phyloP scores from a whole-genome alignment of 1,140 invertebrate species.

The Orchesella cincta region DNA sequence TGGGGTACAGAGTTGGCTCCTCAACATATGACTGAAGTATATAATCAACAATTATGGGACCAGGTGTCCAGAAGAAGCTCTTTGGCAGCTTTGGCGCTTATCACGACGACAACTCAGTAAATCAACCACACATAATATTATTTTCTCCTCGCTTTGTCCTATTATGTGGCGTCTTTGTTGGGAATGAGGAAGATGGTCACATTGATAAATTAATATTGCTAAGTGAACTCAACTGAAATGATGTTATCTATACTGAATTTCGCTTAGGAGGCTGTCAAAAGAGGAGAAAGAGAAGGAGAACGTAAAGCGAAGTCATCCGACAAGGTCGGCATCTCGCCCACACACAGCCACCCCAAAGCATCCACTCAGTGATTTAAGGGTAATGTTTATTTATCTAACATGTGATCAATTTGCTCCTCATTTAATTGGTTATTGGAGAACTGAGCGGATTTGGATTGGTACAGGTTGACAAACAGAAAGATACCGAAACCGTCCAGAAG shows the following conservation, averaged over 20 bases:
- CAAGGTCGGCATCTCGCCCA: slow-evolving; percentile 54
- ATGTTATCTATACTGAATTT: too few relatives aligned
- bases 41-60: slow-evolving; percentile 83
- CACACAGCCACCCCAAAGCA: slow-evolving; percentile 55
- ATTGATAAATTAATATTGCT: too few relatives aligned
- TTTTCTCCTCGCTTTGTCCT: too few relatives aligned
- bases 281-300: slow-evolving; percentile 85
- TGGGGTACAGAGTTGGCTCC: slow-evolving; percentile 83
- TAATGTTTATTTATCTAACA: not conserved
- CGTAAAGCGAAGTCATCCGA: slow-evolving; percentile 67
- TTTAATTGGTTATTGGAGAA: not conserved
- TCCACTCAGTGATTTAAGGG: slow-evolving; percentile 40
- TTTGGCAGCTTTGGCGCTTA: slow-evolving; percentile 81
- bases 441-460: slow-evolving; percentile 20
- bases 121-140: slow-evolving; percentile 33
- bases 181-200: too few relatives aligned
- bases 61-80: slow-evolving; percentile 83
- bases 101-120: slow-evolving; percentile 68
- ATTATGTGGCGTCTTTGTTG: too few relatives aligned
- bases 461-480: slow-evolving; percentile 39
- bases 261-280: slow-evolving; percentile 74
- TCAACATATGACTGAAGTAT: slow-evolving; percentile 72
- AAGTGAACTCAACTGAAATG: too few relatives aligned
- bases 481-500: slow-evolving; percentile 48
- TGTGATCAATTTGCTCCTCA: not conserved